phyloP scores from a whole-genome alignment of 2,888 invertebrate genomes.

The Eupithecia vulgata region DNA sequence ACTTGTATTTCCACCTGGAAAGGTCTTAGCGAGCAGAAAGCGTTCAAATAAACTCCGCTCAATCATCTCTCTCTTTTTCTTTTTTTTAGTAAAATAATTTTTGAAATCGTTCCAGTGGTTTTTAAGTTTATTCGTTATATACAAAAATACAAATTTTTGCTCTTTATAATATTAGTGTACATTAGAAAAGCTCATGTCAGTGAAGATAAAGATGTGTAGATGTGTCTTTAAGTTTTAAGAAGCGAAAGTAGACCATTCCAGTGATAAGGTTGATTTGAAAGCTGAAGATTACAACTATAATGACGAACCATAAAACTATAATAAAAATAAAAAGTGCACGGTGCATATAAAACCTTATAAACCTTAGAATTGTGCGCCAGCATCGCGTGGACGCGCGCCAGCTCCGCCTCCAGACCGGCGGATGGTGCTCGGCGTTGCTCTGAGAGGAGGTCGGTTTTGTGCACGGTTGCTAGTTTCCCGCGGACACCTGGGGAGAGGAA shows the following conservation, averaged over 20 bases:
- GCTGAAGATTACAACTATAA: not conserved
- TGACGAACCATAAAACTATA: constrained; percentile 33
- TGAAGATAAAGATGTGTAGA: no score
- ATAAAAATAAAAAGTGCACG: constrained; percentile 74
- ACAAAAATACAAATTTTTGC: no score
- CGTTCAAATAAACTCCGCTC: no score
- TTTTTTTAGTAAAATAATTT: no score
- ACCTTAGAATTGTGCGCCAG: constrained; percentile 96
- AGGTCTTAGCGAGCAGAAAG: no score
- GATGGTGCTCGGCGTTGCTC: constrained; percentile 38
- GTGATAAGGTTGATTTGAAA: not conserved
- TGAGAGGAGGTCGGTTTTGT: constrained; percentile 51
- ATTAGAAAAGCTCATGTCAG: no score
- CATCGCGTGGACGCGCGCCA: constrained; percentile 92
- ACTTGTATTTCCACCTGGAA: no score
- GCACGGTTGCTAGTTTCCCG: constrained; percentile 67
- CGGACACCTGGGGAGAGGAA: constrained; percentile 64
- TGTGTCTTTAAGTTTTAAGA: no score
- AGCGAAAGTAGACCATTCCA: not conserved
- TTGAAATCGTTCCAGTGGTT: no score
- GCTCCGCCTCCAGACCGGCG: constrained; percentile 87
- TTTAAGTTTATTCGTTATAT: no score
- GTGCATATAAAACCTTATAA: constrained; percentile 85
- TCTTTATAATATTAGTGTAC: no score
- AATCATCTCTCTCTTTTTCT: no score